Evolutionary conservation across 2,888 invertebrate species (phyloP).

Genomic region (Andrena trimmerana): DNA sequence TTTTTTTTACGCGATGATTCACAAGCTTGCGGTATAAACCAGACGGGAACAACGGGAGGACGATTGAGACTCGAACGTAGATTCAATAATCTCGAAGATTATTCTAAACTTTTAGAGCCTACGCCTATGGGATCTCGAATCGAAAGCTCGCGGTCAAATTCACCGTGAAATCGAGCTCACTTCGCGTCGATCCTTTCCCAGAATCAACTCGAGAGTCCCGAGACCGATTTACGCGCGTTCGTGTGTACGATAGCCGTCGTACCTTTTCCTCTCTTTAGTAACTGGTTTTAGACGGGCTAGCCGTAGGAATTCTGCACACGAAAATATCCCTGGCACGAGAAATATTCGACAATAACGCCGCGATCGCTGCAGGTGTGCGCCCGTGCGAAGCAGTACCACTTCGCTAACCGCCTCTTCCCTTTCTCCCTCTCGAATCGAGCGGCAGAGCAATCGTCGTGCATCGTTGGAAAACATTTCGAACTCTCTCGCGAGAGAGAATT

Average conservation of each 20-base stretch:
- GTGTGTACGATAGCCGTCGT: not conserved
- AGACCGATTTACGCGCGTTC: not conserved
- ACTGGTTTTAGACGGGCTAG: constrained; percentile 32
- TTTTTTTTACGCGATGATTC: not conserved
- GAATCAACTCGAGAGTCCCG: not conserved
- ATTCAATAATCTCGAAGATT: not conserved
- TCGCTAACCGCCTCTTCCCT: constrained; percentile 50
- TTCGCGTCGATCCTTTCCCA: not conserved
- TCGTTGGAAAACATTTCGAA: constrained; percentile 39
- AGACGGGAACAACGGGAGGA: not conserved
- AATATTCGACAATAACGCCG: constrained; percentile 67
- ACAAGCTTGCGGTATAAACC: not conserved
- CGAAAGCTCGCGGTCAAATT: not conserved
- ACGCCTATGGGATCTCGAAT: not conserved
- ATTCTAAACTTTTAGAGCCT: not conserved
- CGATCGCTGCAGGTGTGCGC: constrained; percentile 63
- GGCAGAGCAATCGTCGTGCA: constrained; percentile 19
- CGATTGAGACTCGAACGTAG: not conserved
- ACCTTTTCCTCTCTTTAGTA: not conserved
- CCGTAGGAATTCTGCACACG: constrained; percentile 20
- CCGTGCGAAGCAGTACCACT: constrained; percentile 69
- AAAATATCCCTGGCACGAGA: constrained; percentile 66
- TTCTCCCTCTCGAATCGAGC: constrained; percentile 45
- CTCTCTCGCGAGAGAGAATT: constrained; percentile 22
- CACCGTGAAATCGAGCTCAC: not conserved